Percentiles rank a stretch among this genome's conserved stretches.
These are phyloP conservation scores for Ophraella communa DNA, from an alignment of 2,888 invertebrate species.

Conservation along the genomic window DNA sequence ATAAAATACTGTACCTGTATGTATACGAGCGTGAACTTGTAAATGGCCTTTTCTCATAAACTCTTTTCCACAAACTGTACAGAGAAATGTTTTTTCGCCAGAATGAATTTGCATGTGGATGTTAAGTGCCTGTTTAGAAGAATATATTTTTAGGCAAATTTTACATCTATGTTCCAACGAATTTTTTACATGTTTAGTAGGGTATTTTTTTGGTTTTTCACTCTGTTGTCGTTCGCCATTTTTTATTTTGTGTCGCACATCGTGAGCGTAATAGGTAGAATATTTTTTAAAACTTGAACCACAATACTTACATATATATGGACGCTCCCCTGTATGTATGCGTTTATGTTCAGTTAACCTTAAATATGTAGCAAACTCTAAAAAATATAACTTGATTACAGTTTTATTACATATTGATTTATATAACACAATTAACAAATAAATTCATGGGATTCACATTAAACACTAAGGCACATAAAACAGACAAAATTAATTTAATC, in stretches of 20 bases:
- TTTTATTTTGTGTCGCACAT: slow-evolving; percentile 35
- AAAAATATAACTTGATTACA: background rate
- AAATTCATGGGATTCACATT: no score
- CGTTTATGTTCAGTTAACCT: slow-evolving; percentile 32
- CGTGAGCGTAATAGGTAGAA: slow-evolving; percentile 33
- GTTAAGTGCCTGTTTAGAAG: slow-evolving; percentile 31
- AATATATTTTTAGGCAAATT: slow-evolving; percentile 30
- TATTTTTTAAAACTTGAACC: slow-evolving; percentile 36
- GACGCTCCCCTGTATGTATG: slow-evolving; percentile 36
- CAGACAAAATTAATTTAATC: no score
- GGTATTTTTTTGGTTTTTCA: slow-evolving; percentile 29
- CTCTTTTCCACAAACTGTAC: slow-evolving; percentile 34
- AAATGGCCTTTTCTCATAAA: slow-evolving; percentile 34
- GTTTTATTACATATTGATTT: no score
- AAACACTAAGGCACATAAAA: no score
- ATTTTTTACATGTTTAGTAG: slow-evolving; percentile 23
- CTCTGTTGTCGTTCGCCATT: slow-evolving; percentile 33
- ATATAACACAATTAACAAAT: no score
- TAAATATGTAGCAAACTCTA: slow-evolving; percentile 35
- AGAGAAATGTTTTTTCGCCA: slow-evolving; percentile 35
- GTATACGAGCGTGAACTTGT: slow-evolving; percentile 34
- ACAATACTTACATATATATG: slow-evolving; percentile 32
- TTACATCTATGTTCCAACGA: slow-evolving; percentile 26
- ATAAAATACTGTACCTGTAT: slow-evolving; percentile 25
- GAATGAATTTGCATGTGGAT: slow-evolving; percentile 34